Percentiles rank a stretch among this genome's conserved stretches.
Conservation (phyloP, 2,888 invertebrate genomes). For the Eretmocerus hayati region DNA sequence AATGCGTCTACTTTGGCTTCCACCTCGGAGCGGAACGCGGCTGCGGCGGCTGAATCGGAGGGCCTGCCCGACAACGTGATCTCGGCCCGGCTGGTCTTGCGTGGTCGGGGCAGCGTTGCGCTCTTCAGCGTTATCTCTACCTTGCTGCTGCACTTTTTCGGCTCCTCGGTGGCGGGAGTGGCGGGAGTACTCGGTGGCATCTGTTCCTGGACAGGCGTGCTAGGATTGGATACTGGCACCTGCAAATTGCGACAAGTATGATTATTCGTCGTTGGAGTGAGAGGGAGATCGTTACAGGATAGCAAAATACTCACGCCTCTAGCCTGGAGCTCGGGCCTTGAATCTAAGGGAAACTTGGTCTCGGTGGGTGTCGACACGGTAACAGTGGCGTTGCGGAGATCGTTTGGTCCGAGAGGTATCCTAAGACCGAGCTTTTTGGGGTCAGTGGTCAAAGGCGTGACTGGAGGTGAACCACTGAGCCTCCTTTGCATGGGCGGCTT, state of each 20-base stretch:
- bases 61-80: conserved; percentile 51
- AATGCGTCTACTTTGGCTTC: conserved; percentile 40
- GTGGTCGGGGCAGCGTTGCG: conserved; percentile 57
- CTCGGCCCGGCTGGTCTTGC: conserved; percentile 60
- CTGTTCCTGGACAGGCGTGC: no score
- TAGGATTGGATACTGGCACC: no score
- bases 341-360: conserved; percentile 37
- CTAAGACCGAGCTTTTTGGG: conserved; percentile 38
- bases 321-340: conserved; percentile 28
- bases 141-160: conserved; percentile 55
- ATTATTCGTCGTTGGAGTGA: no score
- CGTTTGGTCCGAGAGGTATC: conserved; percentile 42
- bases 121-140: conserved; percentile 62
- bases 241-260: no score
- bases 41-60: conserved; percentile 34
- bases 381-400: conserved; percentile 41
- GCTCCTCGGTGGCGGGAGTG: conserved; percentile 21
- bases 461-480: conserved; percentile 28
- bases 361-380: conserved; percentile 44
- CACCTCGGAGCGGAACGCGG: conserved; percentile 40
- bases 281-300: background rate
- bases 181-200: no score
- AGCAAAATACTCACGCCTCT: conserved; percentile 29
- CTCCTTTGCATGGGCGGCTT: conserved; percentile 36
- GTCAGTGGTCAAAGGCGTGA: conserved; percentile 39